Evolutionary conservation across 2,888 invertebrate genomes (phyloP).

Genomic region (Ashinkailepas kermadecensis): DNA sequence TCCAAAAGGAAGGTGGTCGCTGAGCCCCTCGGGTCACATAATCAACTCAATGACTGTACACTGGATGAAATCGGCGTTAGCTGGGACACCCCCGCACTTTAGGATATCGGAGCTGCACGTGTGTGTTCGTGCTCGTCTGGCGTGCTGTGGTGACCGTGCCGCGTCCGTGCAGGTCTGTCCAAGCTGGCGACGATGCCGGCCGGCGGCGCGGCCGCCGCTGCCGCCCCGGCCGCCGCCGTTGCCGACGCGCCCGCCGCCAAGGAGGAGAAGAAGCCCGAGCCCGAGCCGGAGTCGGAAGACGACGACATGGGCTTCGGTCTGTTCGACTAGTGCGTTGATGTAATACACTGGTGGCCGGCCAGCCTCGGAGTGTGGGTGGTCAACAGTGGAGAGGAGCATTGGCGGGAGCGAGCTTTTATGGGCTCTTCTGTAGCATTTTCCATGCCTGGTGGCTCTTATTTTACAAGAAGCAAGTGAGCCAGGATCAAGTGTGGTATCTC

Average conservation of each 20-base stretch:
- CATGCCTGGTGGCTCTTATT: no score
- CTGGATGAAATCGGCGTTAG: neutral
- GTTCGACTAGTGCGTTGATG: conserved; percentile 33
- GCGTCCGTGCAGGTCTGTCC: conserved; percentile 39
- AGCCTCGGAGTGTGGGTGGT: no score
- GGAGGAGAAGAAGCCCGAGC: conserved; percentile 35
- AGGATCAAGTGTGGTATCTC: no score
- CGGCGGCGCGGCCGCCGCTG: conserved; percentile 34
- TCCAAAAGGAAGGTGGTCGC: no score
- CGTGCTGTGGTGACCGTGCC: no score
- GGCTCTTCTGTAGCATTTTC: no score
- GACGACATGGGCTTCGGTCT: conserved; percentile 37
- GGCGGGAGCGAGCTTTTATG: no score
- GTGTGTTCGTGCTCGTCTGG: no score
- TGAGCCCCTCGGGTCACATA: no score
- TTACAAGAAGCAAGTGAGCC: no score
- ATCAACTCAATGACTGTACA: neutral
- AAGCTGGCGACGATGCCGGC: conserved; percentile 49
- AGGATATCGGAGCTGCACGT: neutral
- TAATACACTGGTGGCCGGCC: neutral
- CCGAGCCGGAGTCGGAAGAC: conserved; percentile 35
- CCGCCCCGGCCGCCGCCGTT: conserved; percentile 35
- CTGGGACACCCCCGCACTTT: neutral
- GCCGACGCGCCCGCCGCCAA: conserved; percentile 35
- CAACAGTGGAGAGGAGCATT: no score